Conservation (phyloP, 2,113 vertebrate species). For the Typhlomys cinereus region DNA sequence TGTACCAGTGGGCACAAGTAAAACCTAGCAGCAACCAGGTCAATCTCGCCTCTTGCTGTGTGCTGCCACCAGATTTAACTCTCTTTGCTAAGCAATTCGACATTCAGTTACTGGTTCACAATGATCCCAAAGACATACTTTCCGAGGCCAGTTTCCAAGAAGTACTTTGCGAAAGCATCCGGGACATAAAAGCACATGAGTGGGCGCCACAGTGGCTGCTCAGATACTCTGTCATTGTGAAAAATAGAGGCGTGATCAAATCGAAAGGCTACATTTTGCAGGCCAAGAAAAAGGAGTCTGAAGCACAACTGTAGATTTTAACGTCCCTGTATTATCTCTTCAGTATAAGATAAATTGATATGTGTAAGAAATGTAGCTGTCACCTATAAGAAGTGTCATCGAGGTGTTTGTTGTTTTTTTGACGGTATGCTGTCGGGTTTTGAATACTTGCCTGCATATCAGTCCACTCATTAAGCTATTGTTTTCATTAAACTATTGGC, state of each 20-base stretch:
- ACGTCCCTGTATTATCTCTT: conserved; percentile 71
- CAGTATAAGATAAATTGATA: conserved; percentile 68
- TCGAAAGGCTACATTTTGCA: conserved; percentile 98
- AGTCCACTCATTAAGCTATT: conserved; percentile 73
- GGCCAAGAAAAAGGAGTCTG: conserved; percentile 89
- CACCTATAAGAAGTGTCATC: conserved; percentile 53
- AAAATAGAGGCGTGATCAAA: conserved; percentile 98
- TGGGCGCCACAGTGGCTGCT: conserved; percentile 97
- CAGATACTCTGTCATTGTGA: conserved; percentile 97
- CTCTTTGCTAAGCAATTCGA: conserved; percentile 97
- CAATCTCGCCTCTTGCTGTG: conserved; percentile 98
- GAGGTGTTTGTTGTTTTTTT: conserved; percentile 40
- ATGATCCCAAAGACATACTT: conserved; percentile 98
- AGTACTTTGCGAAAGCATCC: conserved; percentile 90
- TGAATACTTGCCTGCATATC: conserved; percentile 68
- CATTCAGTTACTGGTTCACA: conserved; percentile 98
- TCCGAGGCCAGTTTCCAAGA: conserved; percentile 94
- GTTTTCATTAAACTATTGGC: too few species aligned
- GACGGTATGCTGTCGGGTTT: conserved; percentile 59
- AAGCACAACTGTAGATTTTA: conserved; percentile 55
- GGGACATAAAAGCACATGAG: conserved; percentile 83
- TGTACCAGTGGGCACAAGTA: conserved; percentile 98
- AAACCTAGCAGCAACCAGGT: conserved; percentile 99
- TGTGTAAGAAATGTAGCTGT: conserved; percentile 75
- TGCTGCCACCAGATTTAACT: conserved; percentile 99